These are phyloP conservation scores for Heliothis peltigera DNA, from an alignment of 2,888 invertebrate genomes.

Conservation along the genomic window DNA sequence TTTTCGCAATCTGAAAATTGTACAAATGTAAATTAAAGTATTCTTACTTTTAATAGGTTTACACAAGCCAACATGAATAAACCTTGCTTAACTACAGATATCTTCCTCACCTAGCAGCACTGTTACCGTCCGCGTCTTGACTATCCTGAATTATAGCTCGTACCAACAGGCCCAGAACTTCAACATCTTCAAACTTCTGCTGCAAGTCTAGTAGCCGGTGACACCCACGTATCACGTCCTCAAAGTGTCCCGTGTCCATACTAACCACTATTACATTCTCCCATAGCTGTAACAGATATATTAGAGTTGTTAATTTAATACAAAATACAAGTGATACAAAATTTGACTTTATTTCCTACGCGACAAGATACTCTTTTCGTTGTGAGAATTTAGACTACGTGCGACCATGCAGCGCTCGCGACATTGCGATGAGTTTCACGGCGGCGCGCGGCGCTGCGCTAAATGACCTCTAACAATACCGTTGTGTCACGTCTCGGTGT, in stretches of 20 bases:
- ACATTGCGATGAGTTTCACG: too few relatives aligned
- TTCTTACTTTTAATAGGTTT: too few relatives aligned
- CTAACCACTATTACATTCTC: conserved; percentile 97
- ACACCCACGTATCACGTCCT: conserved; percentile 95
- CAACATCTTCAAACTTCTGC: conserved; percentile 93
- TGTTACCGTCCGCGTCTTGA: conserved; percentile 90
- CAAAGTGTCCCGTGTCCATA: conserved; percentile 95
- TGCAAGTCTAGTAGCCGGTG: conserved; percentile 96
- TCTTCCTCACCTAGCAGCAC: conserved; percentile 76
- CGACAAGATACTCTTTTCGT: too few relatives aligned
- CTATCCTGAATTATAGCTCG: conserved; percentile 92
- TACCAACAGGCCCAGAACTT: conserved; percentile 93
- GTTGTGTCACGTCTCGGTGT: too few relatives aligned
- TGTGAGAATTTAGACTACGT: too few relatives aligned
- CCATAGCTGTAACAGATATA: conserved; percentile 91
- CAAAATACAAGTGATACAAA: too few relatives aligned
- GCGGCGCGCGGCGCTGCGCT: too few relatives aligned
- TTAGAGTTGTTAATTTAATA: neutral
- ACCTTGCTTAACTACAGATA: too few relatives aligned
- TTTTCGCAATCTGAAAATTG: conserved; percentile 84
- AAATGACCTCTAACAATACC: too few relatives aligned
- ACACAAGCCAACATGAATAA: neutral
- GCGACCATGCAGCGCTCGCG: too few relatives aligned
- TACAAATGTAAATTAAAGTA: too few relatives aligned
- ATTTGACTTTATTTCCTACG: too few relatives aligned